These are phyloP conservation scores for Drosophila prolongata DNA, from an alignment of 2,888 invertebrate genomes.

Conservation along the genomic window DNA sequence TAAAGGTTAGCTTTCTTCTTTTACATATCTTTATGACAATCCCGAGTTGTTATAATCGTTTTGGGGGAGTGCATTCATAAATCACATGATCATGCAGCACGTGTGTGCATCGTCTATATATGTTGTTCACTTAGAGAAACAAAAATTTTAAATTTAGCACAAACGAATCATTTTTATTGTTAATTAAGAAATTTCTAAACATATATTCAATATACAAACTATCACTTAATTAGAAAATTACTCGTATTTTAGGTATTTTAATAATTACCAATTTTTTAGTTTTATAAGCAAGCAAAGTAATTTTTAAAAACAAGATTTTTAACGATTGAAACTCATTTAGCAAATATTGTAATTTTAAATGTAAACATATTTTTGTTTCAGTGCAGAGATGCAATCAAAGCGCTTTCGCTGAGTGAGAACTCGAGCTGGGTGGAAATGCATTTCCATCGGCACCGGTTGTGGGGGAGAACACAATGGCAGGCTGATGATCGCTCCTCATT, in stretches of 20 bases:
- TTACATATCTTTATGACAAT: conserved; percentile 35
- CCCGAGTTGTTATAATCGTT: conserved; percentile 25
- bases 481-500: conserved; percentile 58
- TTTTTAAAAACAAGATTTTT: too few species aligned
- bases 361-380: neutral
- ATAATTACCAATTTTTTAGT: too few species aligned
- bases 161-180: too few species aligned
- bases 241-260: too few species aligned
- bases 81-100: conserved; percentile 41
- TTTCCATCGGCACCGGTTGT: conserved; percentile 37
- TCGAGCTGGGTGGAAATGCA: conserved; percentile 62
- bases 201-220: too few species aligned
- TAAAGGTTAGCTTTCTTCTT: conserved; percentile 35
- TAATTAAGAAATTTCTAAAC: too few species aligned
- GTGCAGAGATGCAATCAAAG: conserved; percentile 48
- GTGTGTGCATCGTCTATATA: conserved; percentile 15
- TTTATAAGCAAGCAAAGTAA: too few species aligned
- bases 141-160: too few species aligned
- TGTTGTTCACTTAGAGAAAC: conserved; percentile 5
- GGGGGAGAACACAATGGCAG: conserved; percentile 20
- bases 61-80: conserved; percentile 22
- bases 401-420: conserved; percentile 63
- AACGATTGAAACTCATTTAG: too few species aligned
- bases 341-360: too few species aligned
- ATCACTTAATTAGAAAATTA: too few species aligned